Base-by-base conservation (phyloP, 2,113 vertebrate genomes). In the Epinephelus moara region DNA sequence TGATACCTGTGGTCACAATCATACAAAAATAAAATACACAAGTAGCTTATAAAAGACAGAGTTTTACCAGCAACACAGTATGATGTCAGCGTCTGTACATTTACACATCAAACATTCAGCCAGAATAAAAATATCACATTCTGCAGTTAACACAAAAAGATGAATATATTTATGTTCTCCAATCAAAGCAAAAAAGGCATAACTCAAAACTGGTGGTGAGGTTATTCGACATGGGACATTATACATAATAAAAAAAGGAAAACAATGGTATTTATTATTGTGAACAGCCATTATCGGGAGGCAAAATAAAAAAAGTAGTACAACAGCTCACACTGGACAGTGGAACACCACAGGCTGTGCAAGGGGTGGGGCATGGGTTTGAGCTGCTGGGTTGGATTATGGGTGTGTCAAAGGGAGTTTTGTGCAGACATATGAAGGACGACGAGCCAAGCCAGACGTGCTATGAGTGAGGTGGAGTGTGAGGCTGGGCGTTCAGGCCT, bases 391-490 rank as follows among this genome's bases (percentile, higher is more conserved):
- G 76, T 17, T 81, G 78, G 69, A 87, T 81, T 79, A 85, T 85
- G 75, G 80, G 52, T 12, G 47, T 19, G 78, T 61, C 69, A 73
- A 53, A 49, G 57, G 64, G 55, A 55, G 57, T 56, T 82, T 63
- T 42, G 57, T 68, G 84, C 72, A 69, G 70, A 86, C 68, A 55
- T 17, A 61, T 63, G 73, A 67, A 27, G 59, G 40, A 80, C 64
- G 74, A 78, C 52, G 57, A 88, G 85, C 71, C 70, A 91, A 90
- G 90, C 72, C 80, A 85, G 82, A 60, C 52, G 82, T 84, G 91
- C 87, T 61, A 64, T 81, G 80, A 78, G 78, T 67, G 73, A 81
- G 71, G 81, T 30, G 72, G 85, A 71, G 18, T 62, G 83, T 66
- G 70, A 82, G 83, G 77, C 55, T 57, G 75, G 82, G 85, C 78